Evolutionary conservation across 37 sponge, comb jelly and placozoan species (phyloP), one percentile per base, ranked within the genome.

Genomic region (Agelas oroides): DNA sequence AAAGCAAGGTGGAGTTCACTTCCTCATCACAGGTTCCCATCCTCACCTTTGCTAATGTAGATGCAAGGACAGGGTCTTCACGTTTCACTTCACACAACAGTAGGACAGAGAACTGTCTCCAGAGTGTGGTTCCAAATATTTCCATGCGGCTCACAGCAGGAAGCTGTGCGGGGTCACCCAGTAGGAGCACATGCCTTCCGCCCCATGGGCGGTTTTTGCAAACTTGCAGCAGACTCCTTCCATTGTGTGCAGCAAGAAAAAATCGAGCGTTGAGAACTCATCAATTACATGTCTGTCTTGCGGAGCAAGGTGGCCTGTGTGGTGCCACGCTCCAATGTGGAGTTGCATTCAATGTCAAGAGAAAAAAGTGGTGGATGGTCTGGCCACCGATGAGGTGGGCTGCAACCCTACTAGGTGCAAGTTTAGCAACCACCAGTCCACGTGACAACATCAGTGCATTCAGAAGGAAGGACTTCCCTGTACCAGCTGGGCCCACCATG

Each of bases 381-480:
- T 1, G 1, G 19, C 79, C 79, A 33, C 53, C 65, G 23, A 78
- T 78, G 23, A 78, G 79, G 23, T 61, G 65, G 17, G 65, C 79
- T 21, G 79, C 79, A 12, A 78, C 64, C 30, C 79, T 65, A 77
- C 79, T 61, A 1, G 79, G 65, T 1, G 79, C 79, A 1, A 78
- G 79, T 35, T 78, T 62, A 1, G 65, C 27, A 35, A 77, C 78
- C 2, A 77, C 78, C 16, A 77, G 39, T 8, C 65, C 40, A 19
- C 32, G 36, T 21, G 1, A 32, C 52, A 64, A 60, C 38, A 38
- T 53, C 16, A 78, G 20, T 64, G 65, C 79, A 28, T 64, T 36
- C 25, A 78, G n/a, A 6, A 78, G 36, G 53, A 36, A 78, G 15
- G 65, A 78, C 13, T 78, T 78, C 0, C 79, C 79, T 24, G 65